phyloP scores from a whole-genome alignment of 2,113 vertebrate genomes.

The Cervus canadensis region DNA sequence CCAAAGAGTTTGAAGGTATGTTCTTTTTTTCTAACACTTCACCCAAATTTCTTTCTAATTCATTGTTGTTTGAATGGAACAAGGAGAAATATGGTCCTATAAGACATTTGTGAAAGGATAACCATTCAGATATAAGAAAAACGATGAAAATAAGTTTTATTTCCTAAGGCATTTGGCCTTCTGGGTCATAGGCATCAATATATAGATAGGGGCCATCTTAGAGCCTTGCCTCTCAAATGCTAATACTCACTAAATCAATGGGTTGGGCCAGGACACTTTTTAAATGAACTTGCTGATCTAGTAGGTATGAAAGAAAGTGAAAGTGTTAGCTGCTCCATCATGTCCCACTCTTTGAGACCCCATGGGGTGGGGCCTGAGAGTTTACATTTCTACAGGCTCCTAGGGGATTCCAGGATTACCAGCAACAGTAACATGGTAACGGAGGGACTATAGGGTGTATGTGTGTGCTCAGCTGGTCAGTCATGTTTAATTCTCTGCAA shows the following conservation, averaged over 20 bases:
- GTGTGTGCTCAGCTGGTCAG: not conserved
- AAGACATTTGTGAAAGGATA: not conserved
- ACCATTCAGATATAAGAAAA: not conserved
- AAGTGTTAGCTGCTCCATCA: not conserved
- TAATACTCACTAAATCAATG: no score
- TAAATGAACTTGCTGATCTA: not conserved
- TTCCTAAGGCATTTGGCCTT: not conserved
- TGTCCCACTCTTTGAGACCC: not conserved
- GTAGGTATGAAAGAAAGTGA: not conserved
- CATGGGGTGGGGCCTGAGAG: not conserved
- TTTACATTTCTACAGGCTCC: not conserved
- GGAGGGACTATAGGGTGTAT: not conserved
- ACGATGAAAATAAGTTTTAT: not conserved
- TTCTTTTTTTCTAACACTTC: not conserved
- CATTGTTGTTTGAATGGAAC: not conserved
- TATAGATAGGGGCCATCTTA: not conserved
- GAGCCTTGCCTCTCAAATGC: not conserved
- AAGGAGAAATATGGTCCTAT: not conserved
- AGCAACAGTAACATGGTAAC: not conserved
- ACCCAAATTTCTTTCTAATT: not conserved
- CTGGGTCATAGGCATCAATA: not conserved
- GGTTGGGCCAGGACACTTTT: not conserved
- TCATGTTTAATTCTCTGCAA: not conserved
- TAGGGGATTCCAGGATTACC: no score
- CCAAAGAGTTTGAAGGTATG: not conserved